Base-by-base conservation (phyloP, 2,113 vertebrate species). In the Cranoglanis bouderius region DNA sequence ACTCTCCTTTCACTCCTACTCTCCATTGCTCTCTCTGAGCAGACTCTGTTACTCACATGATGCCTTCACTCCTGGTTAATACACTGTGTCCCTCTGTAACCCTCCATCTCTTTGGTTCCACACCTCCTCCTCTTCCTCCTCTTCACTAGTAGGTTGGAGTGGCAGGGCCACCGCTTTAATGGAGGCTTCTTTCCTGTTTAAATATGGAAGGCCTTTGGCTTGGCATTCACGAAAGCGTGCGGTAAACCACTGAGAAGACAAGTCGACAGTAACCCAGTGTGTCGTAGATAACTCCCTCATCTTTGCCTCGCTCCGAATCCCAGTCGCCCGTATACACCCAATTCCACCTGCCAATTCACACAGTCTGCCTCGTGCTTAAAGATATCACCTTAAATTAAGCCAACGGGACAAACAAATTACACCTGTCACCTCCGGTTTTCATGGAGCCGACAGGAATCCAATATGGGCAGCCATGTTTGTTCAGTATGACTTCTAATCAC, bases 401-500 rank as follows among this genome's bases (percentile, higher is more conserved):
- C 94, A 94, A 93, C 92, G 93, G 94, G 95, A 96, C 95, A 95
- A 96, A 95, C 94, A 95, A 96, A 96, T 96, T 95, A 95, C 94
- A 96, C 94, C 94, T 96, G 95, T 95, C 94, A 95, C 94, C 93
- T 95, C 93, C 90, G 93, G 95, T 95, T 95, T 95, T 93, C 95
- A 95, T 94, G 92, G 92, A 95, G 91, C 90, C 80, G 95, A 95
- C 93, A 94, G 95, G 92, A 95, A 95, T 94, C 94, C 95, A 93
- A 96, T 95, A 94, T 89, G 29, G 84, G 91, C 92, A 70, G 92
- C 95, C 94, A 93, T 95, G 94, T 95, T 95, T 92, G 94, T 95
- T 95, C 93, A 93, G 92, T 61, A 51, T n/a, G 89, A 94, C 92
- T 94, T 96, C 94, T 95, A 96, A 96, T 96, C 94, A 95, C 95